These are phyloP conservation scores for Enteromius viviparus DNA, from an alignment of 2,797 vertebrate genomes.

Conservation along the genomic window DNA sequence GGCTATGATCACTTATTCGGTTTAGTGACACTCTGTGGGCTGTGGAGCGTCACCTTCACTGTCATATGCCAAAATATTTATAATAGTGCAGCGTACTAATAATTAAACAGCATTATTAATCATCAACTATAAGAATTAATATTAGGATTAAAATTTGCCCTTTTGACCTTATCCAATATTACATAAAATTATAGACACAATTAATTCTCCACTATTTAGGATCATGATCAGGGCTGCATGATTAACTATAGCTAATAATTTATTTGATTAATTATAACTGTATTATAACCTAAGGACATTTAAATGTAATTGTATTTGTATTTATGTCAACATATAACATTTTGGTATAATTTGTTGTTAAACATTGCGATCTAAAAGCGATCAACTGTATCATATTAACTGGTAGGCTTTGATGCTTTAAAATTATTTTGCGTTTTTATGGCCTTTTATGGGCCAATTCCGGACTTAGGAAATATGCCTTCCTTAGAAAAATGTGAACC, in stretches of 20 bases:
- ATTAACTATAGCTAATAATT: background rate
- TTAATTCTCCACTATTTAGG: background rate
- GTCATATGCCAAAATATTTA: conserved; percentile 7
- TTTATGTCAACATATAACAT: background rate
- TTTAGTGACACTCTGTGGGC: background rate
- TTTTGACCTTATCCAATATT: background rate
- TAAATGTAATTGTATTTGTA: background rate
- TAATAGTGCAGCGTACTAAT: background rate
- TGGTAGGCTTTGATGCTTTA: background rate
- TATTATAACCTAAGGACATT: background rate
- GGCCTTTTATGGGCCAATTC: too few relatives aligned
- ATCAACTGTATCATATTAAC: background rate
- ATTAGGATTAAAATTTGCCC: background rate
- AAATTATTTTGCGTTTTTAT: background rate
- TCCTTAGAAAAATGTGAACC: background rate
- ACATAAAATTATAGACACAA: background rate
- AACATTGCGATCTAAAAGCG: background rate
- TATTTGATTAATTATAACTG: background rate
- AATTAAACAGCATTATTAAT: background rate
- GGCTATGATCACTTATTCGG: background rate
- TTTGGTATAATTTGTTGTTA: background rate
- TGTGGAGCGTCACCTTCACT: conserved; percentile 1
- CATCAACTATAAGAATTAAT: background rate
- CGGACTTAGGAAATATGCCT: background rate
- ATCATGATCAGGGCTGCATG: background rate